phyloP scores from a whole-genome alignment of 2,888 invertebrate genomes.

The Chalcosyrphus nemorum region DNA sequence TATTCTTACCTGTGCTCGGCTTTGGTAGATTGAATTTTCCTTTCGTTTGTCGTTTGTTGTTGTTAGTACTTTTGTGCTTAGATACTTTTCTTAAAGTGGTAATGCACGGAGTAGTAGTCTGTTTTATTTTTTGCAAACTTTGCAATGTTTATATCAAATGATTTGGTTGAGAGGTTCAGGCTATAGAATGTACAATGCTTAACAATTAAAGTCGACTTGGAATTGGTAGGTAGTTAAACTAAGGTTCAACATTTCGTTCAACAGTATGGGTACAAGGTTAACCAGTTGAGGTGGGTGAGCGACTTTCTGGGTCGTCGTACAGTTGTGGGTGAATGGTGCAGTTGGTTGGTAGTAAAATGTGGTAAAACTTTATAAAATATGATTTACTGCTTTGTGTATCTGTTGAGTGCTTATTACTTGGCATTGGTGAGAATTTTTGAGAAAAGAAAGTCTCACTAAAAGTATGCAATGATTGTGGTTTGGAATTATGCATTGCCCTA shows the following conservation, averaged over 20 bases:
- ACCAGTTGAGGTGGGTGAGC: conserved; percentile 55
- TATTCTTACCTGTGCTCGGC: conserved; percentile 16
- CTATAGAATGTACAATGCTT: conserved; percentile 4
- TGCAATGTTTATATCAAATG: conserved; percentile 24
- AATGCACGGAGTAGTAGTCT: neutral
- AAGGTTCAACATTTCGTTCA: conserved; percentile 16
- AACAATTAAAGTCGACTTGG: neutral
- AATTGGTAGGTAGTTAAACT: conserved; percentile 44
- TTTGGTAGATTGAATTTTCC: conserved; percentile 9
- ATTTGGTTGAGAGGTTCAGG: conserved; percentile 38
- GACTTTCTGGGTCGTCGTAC: conserved; percentile 29
- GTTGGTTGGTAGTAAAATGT: neutral
- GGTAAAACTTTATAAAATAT: neutral
- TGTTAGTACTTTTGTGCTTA: neutral
- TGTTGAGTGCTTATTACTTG: neutral
- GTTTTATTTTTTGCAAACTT: conserved; percentile 31
- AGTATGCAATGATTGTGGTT: neutral
- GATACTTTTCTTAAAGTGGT: conserved; percentile 6
- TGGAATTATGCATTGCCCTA: neutral
- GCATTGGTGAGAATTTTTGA: neutral
- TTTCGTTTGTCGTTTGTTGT: neutral
- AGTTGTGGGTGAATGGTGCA: conserved; percentile 20
- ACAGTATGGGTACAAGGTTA: conserved; percentile 45
- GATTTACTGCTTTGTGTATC: neutral
- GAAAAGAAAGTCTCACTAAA: neutral